Evolutionary conservation across 2,113 vertebrate species (phyloP).

Genomic region (Elanoides forficatus): DNA sequence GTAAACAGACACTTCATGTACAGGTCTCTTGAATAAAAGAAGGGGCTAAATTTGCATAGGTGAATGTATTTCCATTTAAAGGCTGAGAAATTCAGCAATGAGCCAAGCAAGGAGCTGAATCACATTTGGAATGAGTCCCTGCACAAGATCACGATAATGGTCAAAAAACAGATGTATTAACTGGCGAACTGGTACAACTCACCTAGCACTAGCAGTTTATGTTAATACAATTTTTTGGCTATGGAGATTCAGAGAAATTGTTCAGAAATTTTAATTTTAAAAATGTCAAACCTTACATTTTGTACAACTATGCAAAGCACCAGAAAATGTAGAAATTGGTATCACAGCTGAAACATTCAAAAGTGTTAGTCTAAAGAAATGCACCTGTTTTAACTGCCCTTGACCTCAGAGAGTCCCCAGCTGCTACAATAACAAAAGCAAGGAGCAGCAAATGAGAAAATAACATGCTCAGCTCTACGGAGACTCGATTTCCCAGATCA

Average conservation of each 20-base stretch:
- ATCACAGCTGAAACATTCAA: not conserved
- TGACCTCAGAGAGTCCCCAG: not conserved
- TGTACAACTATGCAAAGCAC: not conserved
- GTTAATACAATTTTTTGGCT: not conserved
- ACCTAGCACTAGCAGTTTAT: not conserved
- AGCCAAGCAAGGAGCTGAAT: not conserved
- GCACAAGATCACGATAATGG: accelerated
- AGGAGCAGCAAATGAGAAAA: not conserved
- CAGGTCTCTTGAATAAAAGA: not conserved
- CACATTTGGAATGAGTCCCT: accelerated
- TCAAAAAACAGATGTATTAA: accelerated
- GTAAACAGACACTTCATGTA: not conserved
- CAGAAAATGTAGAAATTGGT: accelerated
- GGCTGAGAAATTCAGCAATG: not conserved
- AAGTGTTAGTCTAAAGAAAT: not conserved
- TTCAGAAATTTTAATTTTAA: not conserved
- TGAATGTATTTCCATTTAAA: not conserved
- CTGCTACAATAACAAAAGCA: not conserved
- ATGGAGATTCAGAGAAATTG: not conserved
- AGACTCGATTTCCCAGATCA: not conserved
- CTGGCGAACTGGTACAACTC: not conserved
- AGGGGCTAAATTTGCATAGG: not conserved
- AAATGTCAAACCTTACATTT: not conserved
- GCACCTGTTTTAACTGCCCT: not conserved
- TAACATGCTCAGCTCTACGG: accelerated